Evolutionary conservation across 23 tunicate species (phyloP).

Genomic region (Aplidium turbinatum): DNA sequence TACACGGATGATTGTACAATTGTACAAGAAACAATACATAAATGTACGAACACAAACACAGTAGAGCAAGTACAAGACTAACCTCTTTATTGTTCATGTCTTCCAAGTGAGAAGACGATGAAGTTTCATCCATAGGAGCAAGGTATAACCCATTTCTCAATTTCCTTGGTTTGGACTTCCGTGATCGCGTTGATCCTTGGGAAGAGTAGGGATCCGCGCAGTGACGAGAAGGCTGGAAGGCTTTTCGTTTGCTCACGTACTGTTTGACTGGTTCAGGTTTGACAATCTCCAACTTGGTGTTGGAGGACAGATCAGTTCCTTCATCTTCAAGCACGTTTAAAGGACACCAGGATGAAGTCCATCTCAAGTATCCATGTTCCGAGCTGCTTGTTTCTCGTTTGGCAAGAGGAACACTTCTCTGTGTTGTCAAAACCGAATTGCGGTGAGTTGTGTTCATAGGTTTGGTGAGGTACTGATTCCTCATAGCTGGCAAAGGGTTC

Average conservation of each 20-base stretch:
- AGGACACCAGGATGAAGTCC: conserved; percentile 43
- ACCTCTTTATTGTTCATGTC: background rate
- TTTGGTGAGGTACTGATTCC: background rate
- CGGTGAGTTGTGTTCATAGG: background rate
- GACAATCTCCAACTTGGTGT: background rate
- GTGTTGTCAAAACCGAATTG: background rate
- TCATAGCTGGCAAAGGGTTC: background rate
- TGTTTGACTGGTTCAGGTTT: background rate
- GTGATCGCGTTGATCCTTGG: background rate
- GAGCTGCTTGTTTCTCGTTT: background rate
- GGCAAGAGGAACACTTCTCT: background rate
- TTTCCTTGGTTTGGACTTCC: conserved; percentile 35
- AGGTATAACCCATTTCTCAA: background rate
- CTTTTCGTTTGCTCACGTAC: conserved; percentile 53
- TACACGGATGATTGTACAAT: no score
- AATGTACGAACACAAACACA: no score
- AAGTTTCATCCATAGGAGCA: conserved; percentile 12
- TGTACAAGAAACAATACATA: no score
- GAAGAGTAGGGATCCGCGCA: conserved; percentile 35
- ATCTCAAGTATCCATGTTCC: background rate
- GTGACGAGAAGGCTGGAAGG: conserved; percentile 49
- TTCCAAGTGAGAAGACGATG: background rate
- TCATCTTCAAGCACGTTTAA: conserved; percentile 9
- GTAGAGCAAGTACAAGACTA: no score
- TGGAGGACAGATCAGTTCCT: background rate